phyloP scores from a whole-genome alignment of 37 sponge, comb jelly and placozoan genomes.

The Petrosia ficiformis region DNA sequence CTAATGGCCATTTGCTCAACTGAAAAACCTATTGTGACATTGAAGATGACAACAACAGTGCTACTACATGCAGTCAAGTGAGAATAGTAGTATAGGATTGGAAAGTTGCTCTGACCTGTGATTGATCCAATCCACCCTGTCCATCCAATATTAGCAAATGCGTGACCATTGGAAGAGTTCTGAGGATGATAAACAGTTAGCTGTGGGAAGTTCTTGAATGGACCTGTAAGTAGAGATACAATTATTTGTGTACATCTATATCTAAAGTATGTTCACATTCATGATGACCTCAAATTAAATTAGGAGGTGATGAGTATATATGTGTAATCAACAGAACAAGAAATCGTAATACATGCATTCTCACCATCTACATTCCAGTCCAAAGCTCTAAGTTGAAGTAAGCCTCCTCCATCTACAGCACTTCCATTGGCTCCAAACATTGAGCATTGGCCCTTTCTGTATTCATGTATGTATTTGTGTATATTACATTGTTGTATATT shows the following conservation, averaged over 20 bases:
- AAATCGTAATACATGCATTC: not conserved
- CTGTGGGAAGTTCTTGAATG: constrained; percentile 88
- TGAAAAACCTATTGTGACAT: constrained; percentile 51
- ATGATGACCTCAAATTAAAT: too few relatives aligned
- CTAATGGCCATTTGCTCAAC: constrained; percentile 61
- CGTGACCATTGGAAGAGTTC: constrained; percentile 44
- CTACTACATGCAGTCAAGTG: not conserved
- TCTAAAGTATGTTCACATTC: too few relatives aligned
- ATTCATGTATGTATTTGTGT: not conserved
- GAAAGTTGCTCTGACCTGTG: constrained; percentile 47
- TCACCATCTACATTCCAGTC: constrained; percentile 90
- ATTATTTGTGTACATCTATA: not conserved
- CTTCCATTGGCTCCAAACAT: constrained; percentile 86
- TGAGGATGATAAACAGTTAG: constrained; percentile 86
- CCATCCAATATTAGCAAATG: constrained; percentile 88
- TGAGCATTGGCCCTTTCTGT: constrained; percentile 78
- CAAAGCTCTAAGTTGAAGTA: constrained; percentile 85
- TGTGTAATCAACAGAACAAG: not conserved
- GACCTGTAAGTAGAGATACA: constrained; percentile 45
- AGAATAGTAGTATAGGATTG: not conserved
- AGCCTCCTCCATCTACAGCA: constrained; percentile 53
- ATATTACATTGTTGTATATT: not conserved
- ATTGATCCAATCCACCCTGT: constrained; percentile 90
- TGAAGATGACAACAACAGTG: not conserved
- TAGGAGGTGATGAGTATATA: not conserved